Base-by-base conservation (phyloP, 2,888 invertebrate species). In the Cephus pygmeus region DNA sequence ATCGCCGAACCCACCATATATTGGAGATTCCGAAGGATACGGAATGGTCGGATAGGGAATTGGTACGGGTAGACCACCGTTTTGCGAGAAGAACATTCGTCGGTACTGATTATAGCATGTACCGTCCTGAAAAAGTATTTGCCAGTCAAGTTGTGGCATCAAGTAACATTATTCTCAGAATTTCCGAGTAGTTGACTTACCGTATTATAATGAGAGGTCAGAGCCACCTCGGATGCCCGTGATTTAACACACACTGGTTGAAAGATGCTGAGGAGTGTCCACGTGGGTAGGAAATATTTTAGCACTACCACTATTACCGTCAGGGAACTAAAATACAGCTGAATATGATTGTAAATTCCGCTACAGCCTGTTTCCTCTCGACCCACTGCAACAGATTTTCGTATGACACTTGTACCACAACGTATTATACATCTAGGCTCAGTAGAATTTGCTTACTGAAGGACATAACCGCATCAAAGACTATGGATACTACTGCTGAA, bases 291-390 rank as follows among this genome's bases (percentile, higher is more conserved):
- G 77, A 88, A 87, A 75, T 87, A 89, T 83, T 89, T 89, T 12
- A 87, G 82, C 78, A 86, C 77, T 40, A 83, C 79, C 12, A 86
- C 84, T 36, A 82, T 78, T 34, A 73, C 35, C 15, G 68, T 76
- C 23, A 78, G 36, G 3, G 76, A 68, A 56, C 77, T 79, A 33
- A 77, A 79, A 33, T 79, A 88, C 36, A 91, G 82, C 84, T 93
- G 92, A 23, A 88, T 88, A 83, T 92, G 92, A 78, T 90, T 90
- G 80, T 90, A 91, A 73, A 91, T 86, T 74, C 88, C 89, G 83
- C 91, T 91, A 82, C 91, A 91, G 11, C 91, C 90, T 76, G 84
- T 85, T 79, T 88, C 88, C 78, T 90, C 89, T 80, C 84, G 84
- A 6, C 90, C 92, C 90, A 91, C 90, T 90, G 81, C 3, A 56